phyloP scores from a whole-genome alignment of 2,888 invertebrate species.

The Cephus sareptanus region DNA sequence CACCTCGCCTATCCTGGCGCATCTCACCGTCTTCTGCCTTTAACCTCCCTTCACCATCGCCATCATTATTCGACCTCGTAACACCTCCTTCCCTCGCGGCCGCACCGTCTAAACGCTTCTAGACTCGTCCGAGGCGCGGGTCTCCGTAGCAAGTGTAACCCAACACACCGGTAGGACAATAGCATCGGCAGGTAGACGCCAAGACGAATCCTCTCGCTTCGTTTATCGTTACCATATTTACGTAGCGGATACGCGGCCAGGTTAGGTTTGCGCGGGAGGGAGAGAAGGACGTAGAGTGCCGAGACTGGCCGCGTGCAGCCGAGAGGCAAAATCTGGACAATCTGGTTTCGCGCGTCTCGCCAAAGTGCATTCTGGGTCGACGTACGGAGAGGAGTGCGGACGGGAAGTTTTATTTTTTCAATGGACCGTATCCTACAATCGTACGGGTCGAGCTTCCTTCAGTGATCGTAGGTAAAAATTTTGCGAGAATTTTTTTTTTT shows the following conservation, averaged over 20 bases:
- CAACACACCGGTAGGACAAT: neutral
- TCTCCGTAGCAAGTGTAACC: neutral
- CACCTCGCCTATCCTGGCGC: slow-evolving; percentile 32
- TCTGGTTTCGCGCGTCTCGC: neutral
- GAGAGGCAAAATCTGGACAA: neutral
- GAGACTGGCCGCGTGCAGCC: neutral
- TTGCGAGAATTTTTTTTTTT: neutral
- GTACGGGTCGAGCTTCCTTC: neutral
- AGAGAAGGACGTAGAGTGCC: neutral
- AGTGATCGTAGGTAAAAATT: neutral
- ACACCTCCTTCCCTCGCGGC: slow-evolving; percentile 5
- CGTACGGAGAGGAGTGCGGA: neutral
- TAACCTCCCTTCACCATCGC: neutral
- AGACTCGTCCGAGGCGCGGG: neutral
- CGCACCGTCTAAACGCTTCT: slow-evolving; percentile 6
- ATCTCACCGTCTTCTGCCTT: slow-evolving; percentile 8
- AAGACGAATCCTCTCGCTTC: neutral
- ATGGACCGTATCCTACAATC: neutral
- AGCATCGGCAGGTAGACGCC: neutral
- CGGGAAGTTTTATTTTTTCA: neutral
- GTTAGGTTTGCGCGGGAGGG: neutral
- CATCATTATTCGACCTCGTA: neutral
- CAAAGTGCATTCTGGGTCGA: neutral
- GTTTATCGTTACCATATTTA: neutral
- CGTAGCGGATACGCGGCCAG: neutral